These are phyloP conservation scores for Gallinago stenura DNA, from an alignment of 2,797 vertebrate genomes.

Conservation along the genomic window DNA sequence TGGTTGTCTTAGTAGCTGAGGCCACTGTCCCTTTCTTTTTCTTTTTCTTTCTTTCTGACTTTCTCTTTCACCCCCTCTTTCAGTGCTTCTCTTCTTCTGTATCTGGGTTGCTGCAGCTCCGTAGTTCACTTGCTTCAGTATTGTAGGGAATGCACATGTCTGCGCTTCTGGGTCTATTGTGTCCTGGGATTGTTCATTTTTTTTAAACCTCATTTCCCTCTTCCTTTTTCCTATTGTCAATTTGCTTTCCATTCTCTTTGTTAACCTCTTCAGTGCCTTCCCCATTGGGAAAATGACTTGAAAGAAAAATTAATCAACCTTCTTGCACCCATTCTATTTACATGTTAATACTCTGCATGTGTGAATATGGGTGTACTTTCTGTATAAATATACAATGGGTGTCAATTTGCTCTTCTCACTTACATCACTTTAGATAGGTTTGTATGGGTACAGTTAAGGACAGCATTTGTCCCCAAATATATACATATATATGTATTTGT, in stretches of 20 bases:
- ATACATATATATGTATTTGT: not conserved
- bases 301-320: constrained; percentile 51
- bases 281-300: constrained; percentile 64
- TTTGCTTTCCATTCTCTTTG: constrained; percentile 71
- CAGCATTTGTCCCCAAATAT: constrained; percentile 10
- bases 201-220: constrained; percentile 60
- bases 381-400: constrained; percentile 29
- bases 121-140: constrained; percentile 65
- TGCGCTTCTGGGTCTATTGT: constrained; percentile 72
- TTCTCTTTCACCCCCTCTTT: constrained; percentile 47
- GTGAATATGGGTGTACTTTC: constrained; percentile 51
- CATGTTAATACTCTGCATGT: constrained; percentile 50
- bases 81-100: constrained; percentile 56
- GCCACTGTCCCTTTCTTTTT: constrained; percentile 74
- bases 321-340: constrained; percentile 61
- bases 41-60: constrained; percentile 63
- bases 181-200: constrained; percentile 58
- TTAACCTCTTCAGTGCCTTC: constrained; percentile 67
- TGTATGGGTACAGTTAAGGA: not conserved
- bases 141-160: constrained; percentile 73
- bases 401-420: constrained; percentile 65
- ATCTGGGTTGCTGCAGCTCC: constrained; percentile 74
- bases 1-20: constrained; percentile 74
- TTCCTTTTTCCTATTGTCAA: constrained; percentile 63
- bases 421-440: constrained; percentile 39